These are phyloP conservation scores for Xiphophorus couchianus DNA, from an alignment of 2,113 vertebrate genomes.

Conservation along the genomic window DNA sequence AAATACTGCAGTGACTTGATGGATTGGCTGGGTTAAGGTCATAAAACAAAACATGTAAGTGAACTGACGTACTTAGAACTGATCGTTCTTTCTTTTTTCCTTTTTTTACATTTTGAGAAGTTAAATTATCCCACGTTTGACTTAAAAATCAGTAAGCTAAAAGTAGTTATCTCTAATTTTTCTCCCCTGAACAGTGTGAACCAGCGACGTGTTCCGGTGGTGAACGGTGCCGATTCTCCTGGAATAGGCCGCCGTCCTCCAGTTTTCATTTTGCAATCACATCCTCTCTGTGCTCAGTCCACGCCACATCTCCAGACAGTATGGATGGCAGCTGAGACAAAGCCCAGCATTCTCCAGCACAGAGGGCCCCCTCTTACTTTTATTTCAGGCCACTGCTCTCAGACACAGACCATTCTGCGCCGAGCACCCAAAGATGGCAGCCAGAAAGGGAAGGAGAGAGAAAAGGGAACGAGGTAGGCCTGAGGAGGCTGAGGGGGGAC, in stretches of 20 bases:
- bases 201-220: not conserved
- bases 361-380: slow-evolving; percentile 72
- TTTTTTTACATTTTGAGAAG: slow-evolving; percentile 17
- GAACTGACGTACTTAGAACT: slow-evolving; percentile 29
- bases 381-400: slow-evolving; percentile 78
- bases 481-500: slow-evolving; percentile 31
- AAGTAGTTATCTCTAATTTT: not conserved
- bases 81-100: slow-evolving; percentile 41
- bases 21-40: not conserved
- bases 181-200: slow-evolving; percentile 12
- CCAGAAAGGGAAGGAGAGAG: slow-evolving; percentile 42
- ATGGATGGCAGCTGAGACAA: slow-evolving; percentile 80
- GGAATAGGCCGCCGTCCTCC: slow-evolving; percentile 43
- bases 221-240: not conserved
- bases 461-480: slow-evolving; percentile 52
- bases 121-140: slow-evolving; percentile 4
- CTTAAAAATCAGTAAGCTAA: slow-evolving; percentile 20
- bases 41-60: slow-evolving; percentile 15
- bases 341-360: slow-evolving; percentile 73
- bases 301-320: slow-evolving; percentile 73
- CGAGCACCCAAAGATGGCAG: slow-evolving; percentile 62
- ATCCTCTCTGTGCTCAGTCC: slow-evolving; percentile 70
- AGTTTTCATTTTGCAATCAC: slow-evolving; percentile 78
- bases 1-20: no score
- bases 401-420: slow-evolving; percentile 73